phyloP scores from a whole-genome alignment of 2,113 vertebrate genomes.

The Pteropus alecto region DNA sequence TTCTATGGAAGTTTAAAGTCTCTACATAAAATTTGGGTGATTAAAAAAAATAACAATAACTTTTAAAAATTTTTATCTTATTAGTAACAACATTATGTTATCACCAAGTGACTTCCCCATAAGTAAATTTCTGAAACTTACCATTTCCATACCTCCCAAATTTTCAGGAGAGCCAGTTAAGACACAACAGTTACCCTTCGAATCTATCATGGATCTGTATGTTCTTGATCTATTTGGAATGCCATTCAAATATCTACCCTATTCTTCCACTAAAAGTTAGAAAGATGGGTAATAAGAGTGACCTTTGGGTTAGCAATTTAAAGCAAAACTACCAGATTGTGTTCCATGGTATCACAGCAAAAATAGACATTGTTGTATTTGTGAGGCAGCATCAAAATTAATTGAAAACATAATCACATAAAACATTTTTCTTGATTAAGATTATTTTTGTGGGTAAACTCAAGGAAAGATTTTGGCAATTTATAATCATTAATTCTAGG shows the following conservation, averaged over 20 bases:
- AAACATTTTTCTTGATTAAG: neutral
- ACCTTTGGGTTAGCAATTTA: neutral
- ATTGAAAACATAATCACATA: neutral
- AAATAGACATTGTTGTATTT: neutral
- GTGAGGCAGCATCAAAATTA: neutral
- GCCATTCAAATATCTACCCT: neutral
- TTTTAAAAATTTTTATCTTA: neutral
- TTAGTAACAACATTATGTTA: neutral
- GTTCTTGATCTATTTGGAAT: neutral
- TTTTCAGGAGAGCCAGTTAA: neutral
- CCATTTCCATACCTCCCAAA: neutral
- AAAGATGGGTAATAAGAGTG: neutral
- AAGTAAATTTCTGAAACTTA: neutral
- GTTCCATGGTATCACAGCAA: neutral
- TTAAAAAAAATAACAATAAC: neutral
- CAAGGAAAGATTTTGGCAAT: conserved; percentile 63
- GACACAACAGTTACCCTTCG: neutral
- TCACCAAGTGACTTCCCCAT: neutral
- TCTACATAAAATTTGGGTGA: neutral
- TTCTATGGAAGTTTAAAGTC: neutral
- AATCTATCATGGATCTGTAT: neutral
- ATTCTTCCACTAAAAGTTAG: neutral
- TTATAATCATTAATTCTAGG: conserved; percentile 73
- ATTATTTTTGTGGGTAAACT: neutral
- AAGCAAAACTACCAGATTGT: neutral